Evolutionary conservation across 2,888 invertebrate genomes (phyloP), one percentile per base, ranked within the genome.

Genomic region (Eurytoma adleriae): DNA sequence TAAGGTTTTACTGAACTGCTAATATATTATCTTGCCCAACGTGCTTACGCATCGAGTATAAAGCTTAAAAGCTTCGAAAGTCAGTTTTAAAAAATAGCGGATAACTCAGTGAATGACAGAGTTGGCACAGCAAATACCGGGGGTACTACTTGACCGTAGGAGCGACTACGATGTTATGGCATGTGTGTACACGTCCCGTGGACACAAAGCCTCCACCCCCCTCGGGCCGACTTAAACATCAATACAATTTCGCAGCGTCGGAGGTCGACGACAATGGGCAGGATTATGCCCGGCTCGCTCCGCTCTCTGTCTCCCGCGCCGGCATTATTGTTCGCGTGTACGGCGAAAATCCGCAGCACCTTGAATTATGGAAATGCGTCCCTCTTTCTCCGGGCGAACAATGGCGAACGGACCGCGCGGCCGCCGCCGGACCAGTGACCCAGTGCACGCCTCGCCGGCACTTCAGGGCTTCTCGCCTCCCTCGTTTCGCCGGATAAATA

Each of bases 311-410:
- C 30, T 30, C 30, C 30, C 30, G 56, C 18, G n/a, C 14, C 50
- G 4, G 67, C 78, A 67, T 74, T 79, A 64, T 74, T 74, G 62
- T 57, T 56, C 20, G 27, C 16, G 30, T 27, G 52, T 14, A n/a
- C 30, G 13, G 30, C 74, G 74, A 69, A 79, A 74, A 79, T 64
- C 56, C 69, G 18, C 27, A 16, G 40, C 50, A 54, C 79, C 68
- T 69, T 79, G 74, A 74, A 79, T 79, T 79, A 79, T 74, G 74
- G 74, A 79, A 79, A 74, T 59, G n/a, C 48, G 48, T 24, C 52
- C 3, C 50, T 40, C 16, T 18, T n/a, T 48, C 71, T 48, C 50
- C 5, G 7, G 0, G 12, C 18, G 62, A 54, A 68, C 61, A 75
- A 75, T 68, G 30, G 30, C 30, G 30, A 30, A 30, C 4, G 20